Conservation (phyloP, 2,797 vertebrate genomes). For the Falco concolor region DNA sequence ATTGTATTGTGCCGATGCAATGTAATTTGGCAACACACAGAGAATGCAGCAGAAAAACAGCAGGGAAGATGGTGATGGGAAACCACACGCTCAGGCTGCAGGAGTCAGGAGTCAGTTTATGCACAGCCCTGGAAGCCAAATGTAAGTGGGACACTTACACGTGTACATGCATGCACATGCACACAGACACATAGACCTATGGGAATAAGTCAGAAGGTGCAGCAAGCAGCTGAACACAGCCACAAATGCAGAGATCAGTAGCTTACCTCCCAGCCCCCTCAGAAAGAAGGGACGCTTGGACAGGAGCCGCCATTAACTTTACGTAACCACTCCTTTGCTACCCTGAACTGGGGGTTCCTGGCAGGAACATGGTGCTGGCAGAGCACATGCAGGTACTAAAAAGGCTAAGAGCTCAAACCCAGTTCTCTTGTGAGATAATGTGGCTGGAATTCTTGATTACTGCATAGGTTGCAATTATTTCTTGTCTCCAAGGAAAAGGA, state of each 20-base stretch:
- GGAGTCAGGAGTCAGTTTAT: neutral
- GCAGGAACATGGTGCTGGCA: neutral
- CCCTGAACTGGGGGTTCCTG: neutral
- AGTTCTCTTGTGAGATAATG: neutral
- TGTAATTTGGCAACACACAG: slow-evolving; percentile 40
- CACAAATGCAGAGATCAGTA: neutral
- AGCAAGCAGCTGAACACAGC: neutral
- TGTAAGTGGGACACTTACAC: neutral
- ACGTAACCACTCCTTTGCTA: neutral
- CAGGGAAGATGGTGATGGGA: neutral
- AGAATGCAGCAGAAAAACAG: slow-evolving; percentile 18
- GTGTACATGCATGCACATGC: neutral
- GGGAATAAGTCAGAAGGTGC: neutral
- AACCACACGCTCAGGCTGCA: neutral
- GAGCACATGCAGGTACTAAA: neutral
- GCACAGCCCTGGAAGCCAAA: neutral
- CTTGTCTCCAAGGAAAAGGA: neutral
- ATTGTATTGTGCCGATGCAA: neutral
- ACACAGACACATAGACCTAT: neutral
- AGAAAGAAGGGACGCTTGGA: neutral
- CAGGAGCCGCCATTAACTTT: neutral
- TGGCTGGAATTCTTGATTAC: neutral
- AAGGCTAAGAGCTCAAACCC: neutral
- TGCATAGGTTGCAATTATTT: neutral
- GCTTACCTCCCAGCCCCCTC: neutral